Percentiles rank a stretch among this genome's conserved stretches.
These are phyloP conservation scores for Taphrorychus bicolor DNA, from an alignment of 2,888 invertebrate species.

Conservation along the genomic window DNA sequence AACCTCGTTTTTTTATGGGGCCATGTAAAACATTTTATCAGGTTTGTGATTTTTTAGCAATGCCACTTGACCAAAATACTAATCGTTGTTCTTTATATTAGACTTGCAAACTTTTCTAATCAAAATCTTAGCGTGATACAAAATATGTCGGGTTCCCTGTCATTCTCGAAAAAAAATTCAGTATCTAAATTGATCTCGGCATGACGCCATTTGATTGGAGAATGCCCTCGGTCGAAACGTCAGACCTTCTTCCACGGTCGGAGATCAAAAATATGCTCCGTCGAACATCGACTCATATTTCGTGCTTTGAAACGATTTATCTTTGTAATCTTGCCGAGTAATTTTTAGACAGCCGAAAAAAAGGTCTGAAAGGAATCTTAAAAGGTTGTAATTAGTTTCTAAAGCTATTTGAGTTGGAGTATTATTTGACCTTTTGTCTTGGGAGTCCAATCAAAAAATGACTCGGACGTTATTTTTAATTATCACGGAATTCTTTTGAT, in stretches of 20 bases:
- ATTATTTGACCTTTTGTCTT: constrained; percentile 9
- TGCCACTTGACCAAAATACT: no score
- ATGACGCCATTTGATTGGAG: constrained; percentile 19
- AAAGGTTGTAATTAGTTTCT: constrained; percentile 34
- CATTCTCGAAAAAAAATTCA: constrained; percentile 8
- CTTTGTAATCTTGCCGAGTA: constrained; percentile 28
- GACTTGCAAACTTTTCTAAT: no score
- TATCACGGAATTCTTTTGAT: neutral
- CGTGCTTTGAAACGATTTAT: constrained; percentile 31
- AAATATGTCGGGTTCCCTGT: no score
- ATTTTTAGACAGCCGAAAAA: constrained; percentile 31
- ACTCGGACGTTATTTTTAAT: neutral
- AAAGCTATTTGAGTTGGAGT: constrained; percentile 8
- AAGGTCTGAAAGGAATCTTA: constrained; percentile 23
- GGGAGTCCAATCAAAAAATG: constrained; percentile 4
- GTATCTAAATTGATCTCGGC: constrained; percentile 22
- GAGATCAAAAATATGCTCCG: constrained; percentile 25
- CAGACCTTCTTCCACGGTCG: constrained; percentile 18
- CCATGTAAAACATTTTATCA: no score
- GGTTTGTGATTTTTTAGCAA: no score
- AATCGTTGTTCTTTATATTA: no score
- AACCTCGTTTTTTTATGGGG: no score
- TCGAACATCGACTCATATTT: constrained; percentile 30
- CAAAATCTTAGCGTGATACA: no score
- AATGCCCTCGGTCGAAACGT: constrained; percentile 24